These are phyloP conservation scores for Glomeris maerens DNA, from an alignment of 1,140 invertebrate genomes.

Conservation along the genomic window DNA sequence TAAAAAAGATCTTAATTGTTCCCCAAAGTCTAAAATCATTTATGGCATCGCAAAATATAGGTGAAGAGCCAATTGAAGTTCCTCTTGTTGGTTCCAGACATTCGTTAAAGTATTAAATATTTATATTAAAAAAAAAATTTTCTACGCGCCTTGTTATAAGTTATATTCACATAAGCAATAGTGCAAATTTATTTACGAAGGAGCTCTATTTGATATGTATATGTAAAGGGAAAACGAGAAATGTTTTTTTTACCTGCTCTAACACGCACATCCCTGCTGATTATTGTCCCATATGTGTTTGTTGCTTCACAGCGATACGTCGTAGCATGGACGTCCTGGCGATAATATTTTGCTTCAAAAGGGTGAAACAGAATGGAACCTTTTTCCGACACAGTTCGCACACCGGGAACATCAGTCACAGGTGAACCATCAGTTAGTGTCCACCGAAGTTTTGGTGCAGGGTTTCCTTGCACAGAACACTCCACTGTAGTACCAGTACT, in stretches of 20 bases:
- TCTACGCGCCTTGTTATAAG: too few relatives aligned
- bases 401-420: slow-evolving; percentile 46
- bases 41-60: too few relatives aligned
- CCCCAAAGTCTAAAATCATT: too few relatives aligned
- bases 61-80: too few relatives aligned
- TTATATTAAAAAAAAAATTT: too few relatives aligned
- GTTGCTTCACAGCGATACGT: slow-evolving; percentile 49
- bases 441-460: slow-evolving; percentile 27
- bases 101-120: too few relatives aligned
- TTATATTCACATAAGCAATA: too few relatives aligned
- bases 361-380: slow-evolving; percentile 32
- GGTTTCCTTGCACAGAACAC: slow-evolving; percentile 27
- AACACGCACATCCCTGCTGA: slow-evolving; percentile 64
- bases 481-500: slow-evolving; percentile 24
- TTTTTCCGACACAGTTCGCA: slow-evolving; percentile 29
- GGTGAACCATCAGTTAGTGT: slow-evolving; percentile 21
- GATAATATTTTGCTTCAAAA: slow-evolving; percentile 26
- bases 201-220: too few relatives aligned
- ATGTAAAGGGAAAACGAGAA: too few relatives aligned
- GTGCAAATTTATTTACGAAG: too few relatives aligned
- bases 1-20: too few relatives aligned
- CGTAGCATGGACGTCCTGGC: slow-evolving; percentile 29
- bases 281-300: slow-evolving; percentile 57
- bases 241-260: slow-evolving; percentile 61
- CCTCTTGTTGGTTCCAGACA: too few relatives aligned